These are phyloP conservation scores for Bos indicus DNA, from an alignment of 2,113 vertebrate species.

Conservation along the genomic window DNA sequence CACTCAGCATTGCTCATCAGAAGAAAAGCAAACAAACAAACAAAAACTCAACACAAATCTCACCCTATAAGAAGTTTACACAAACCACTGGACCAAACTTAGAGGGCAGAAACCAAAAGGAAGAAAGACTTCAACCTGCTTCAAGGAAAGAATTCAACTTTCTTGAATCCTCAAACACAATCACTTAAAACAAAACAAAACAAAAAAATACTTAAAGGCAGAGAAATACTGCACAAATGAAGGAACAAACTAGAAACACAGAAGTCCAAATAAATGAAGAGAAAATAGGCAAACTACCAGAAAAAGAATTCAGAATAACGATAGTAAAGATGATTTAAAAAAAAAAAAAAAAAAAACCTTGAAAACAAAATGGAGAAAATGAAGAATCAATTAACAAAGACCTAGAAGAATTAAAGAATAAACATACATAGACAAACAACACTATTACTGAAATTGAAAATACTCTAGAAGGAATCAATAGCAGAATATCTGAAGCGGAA, in stretches of 20 bases:
- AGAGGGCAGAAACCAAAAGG: not conserved
- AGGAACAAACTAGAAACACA: too few relatives aligned
- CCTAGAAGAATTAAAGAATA: not conserved
- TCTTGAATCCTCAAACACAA: not conserved
- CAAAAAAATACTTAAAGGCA: not conserved
- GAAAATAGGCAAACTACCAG: too few relatives aligned
- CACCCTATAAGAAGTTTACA: not conserved
- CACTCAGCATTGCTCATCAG: not conserved
- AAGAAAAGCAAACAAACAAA: not conserved
- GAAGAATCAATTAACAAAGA: not conserved
- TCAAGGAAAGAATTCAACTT: not conserved
- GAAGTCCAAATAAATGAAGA: not conserved
- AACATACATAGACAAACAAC: not conserved
- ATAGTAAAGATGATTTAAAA: not conserved
- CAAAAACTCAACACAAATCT: not conserved
- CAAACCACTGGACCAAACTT: not conserved
- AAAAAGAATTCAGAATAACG: not conserved
- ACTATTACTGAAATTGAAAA: not conserved
- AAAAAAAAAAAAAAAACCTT: not conserved
- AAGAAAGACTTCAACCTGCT: not conserved
- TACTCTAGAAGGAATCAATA: not conserved
- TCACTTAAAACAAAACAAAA: not conserved
- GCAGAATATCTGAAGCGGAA: not conserved
- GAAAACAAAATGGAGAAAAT: not conserved
- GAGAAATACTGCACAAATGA: too few relatives aligned